Percentiles rank a stretch among this genome's conserved stretches.
phyloP scores from a whole-genome alignment of 2,797 vertebrate species.

The Amblyraja radiata region DNA sequence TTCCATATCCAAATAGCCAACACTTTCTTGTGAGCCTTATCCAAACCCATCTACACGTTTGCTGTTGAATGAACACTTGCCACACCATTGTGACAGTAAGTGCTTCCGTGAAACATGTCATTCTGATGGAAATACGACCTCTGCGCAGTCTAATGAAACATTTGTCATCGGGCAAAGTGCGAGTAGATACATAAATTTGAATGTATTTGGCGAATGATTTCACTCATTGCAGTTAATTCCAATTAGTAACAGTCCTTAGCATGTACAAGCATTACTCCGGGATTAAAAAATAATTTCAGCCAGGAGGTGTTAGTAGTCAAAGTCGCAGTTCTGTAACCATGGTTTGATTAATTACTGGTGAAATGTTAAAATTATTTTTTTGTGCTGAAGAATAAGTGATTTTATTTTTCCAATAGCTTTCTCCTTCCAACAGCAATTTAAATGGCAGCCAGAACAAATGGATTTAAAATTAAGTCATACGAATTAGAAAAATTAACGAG shows the following conservation, averaged over 20 bases:
- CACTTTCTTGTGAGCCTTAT: background rate
- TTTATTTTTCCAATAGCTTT: background rate
- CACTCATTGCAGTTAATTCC: background rate
- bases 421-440: background rate
- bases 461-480: conserved; percentile 14
- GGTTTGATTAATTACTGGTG: conserved; percentile 5
- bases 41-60: background rate
- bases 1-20: background rate
- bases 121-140: background rate
- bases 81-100: background rate
- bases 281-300: background rate
- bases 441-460: conserved; percentile 29
- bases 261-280: background rate
- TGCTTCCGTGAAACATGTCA: background rate
- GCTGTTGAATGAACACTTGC: background rate
- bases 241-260: background rate
- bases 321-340: background rate
- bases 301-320: background rate
- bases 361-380: background rate
- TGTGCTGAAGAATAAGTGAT: background rate
- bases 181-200: background rate
- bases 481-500: conserved; percentile 6
- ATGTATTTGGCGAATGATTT: background rate
- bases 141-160: background rate
- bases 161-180: background rate